phyloP scores from a whole-genome alignment of 2,888 invertebrate genomes.

The Xylota sylvarum region DNA sequence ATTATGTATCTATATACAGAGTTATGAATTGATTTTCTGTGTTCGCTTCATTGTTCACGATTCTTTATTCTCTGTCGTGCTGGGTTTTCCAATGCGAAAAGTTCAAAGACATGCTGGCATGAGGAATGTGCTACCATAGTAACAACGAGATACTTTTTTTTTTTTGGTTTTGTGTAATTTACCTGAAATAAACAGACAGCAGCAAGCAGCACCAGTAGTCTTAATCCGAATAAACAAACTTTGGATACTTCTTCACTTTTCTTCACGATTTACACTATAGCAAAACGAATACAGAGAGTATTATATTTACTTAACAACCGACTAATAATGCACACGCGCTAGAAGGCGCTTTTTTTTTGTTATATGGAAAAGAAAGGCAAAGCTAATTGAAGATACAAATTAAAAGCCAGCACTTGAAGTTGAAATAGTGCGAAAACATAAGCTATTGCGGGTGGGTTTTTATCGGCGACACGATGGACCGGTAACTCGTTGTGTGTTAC shows the following conservation, averaged over 20 bases:
- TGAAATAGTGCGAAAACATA: neutral
- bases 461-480: constrained; percentile 1
- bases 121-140: constrained; percentile 34
- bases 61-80: neutral
- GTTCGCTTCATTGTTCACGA: constrained; percentile 10
- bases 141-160: constrained; percentile 26
- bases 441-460: neutral
- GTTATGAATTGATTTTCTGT: constrained; percentile 38
- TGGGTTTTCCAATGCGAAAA: constrained; percentile 40
- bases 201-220: constrained; percentile 30
- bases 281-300: neutral
- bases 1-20: constrained; percentile 10
- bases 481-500: neutral
- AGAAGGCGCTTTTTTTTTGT: neutral
- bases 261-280: constrained; percentile 27
- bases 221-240: constrained; percentile 51
- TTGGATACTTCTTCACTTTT: constrained; percentile 29
- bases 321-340: constrained; percentile 48
- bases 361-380: neutral
- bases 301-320: constrained; percentile 27
- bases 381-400: constrained; percentile 8
- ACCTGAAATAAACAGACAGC: constrained; percentile 59
- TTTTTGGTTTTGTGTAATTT: constrained; percentile 34
- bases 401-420: neutral
- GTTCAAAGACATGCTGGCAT: constrained; percentile 53